Percentiles rank a stretch among this genome's conserved stretches.
These are phyloP conservation scores for Megaustenia siamemsis DNA, from an alignment of 2,888 invertebrate species.

Conservation along the genomic window DNA sequence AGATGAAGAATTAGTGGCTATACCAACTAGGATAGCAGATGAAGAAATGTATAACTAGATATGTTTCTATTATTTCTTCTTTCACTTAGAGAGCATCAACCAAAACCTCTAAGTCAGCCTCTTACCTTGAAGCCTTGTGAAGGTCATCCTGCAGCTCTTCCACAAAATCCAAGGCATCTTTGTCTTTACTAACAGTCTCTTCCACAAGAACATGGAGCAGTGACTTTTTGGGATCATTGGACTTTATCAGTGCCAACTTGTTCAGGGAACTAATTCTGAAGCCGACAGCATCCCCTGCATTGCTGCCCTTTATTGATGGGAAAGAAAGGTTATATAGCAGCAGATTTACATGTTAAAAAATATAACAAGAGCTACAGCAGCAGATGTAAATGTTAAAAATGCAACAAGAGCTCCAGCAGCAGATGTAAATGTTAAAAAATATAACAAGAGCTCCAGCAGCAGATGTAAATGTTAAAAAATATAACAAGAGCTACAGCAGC, in stretches of 20 bases:
- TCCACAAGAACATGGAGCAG: constrained; percentile 96
- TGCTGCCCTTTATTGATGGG: too few relatives aligned
- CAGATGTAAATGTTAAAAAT: too few relatives aligned
- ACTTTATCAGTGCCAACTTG: constrained; percentile 94
- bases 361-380: too few relatives aligned
- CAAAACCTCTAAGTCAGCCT: neutral
- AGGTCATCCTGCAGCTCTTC: constrained; percentile 75
- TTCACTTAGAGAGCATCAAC: neutral
- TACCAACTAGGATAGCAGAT: too few relatives aligned
- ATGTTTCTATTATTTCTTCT: neutral
- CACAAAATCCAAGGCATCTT: constrained; percentile 79
- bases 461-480: too few relatives aligned
- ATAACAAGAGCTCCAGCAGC: too few relatives aligned
- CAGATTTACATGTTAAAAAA: neutral
- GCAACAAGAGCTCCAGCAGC: too few relatives aligned
- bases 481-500: too few relatives aligned
- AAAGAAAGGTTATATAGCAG: neutral
- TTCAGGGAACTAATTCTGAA: constrained; percentile 95
- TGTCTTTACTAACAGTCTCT: constrained; percentile 79
- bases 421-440: too few relatives aligned
- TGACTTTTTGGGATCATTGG: constrained; percentile 97
- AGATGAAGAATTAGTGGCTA: too few relatives aligned
- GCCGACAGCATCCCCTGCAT: constrained; percentile 97
- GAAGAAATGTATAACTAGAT: neutral
- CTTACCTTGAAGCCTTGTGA: constrained; percentile 73